Conservation (phyloP, 2,888 invertebrate genomes). For the Ormia ochracea region DNA sequence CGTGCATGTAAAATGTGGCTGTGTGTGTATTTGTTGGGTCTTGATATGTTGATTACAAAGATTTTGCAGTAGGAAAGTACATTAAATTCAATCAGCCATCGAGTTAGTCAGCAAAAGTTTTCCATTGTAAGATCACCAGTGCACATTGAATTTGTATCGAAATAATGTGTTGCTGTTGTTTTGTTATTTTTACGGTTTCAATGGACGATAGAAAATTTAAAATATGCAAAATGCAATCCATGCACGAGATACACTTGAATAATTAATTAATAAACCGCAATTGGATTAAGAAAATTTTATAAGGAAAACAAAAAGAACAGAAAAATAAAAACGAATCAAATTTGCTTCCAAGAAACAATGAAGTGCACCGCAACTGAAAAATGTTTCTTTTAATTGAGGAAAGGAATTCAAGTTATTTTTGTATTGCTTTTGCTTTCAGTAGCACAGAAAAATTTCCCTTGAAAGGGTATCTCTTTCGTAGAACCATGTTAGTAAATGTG, state of each 20-base stretch:
- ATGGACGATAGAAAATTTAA: slow-evolving; percentile 57
- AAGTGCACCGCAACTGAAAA: not conserved
- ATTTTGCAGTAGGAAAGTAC: slow-evolving; percentile 39
- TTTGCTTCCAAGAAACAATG: slow-evolving; percentile 25
- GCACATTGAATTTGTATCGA: not conserved
- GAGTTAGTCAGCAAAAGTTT: slow-evolving; percentile 11
- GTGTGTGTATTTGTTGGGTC: not conserved
- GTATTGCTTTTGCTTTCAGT: not conserved
- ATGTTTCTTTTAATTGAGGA: slow-evolving; percentile 41
- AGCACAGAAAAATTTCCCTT: not conserved
- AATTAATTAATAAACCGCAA: slow-evolving; percentile 57
- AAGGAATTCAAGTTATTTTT: slow-evolving; percentile 33
- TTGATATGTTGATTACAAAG: slow-evolving; percentile 48
- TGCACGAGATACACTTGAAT: slow-evolving; percentile 51
- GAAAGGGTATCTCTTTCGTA: slow-evolving; percentile 1
- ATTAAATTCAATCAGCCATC: slow-evolving; percentile 35
- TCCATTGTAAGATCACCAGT: slow-evolving; percentile 9
- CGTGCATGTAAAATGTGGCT: not conserved
- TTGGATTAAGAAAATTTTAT: slow-evolving; percentile 47
- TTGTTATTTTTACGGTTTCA: slow-evolving; percentile 45
- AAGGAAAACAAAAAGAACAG: slow-evolving; percentile 20
- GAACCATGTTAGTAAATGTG: not conserved
- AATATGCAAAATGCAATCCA: slow-evolving; percentile 52
- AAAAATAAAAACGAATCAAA: slow-evolving; percentile 16
- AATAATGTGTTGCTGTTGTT: slow-evolving; percentile 1